Conservation (phyloP, 2,888 invertebrate genomes). For the Lysandra coridon region DNA sequence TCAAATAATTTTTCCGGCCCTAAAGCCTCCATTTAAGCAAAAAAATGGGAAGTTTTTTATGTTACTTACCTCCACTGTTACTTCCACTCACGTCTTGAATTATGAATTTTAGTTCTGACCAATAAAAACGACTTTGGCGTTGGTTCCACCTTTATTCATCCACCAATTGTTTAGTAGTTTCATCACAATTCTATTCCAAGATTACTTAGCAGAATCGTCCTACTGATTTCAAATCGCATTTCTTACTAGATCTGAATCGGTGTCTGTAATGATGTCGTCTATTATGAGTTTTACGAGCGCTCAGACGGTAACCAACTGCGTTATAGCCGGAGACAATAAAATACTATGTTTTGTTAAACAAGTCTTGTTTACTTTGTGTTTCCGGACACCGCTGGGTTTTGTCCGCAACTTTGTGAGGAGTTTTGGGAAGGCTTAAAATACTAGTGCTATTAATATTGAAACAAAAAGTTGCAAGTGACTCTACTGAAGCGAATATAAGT, state of each 20-base stretch:
- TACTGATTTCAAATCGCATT: neutral
- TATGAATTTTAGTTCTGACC: neutral
- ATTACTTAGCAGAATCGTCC: neutral
- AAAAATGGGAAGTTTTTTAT: too few species aligned
- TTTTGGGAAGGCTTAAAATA: neutral
- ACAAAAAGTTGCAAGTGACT: neutral
- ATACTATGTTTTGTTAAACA: constrained; percentile 38
- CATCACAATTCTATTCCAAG: neutral
- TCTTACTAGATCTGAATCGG: constrained; percentile 4
- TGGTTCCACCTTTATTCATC: too few species aligned
- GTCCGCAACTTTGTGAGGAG: constrained; percentile 13
- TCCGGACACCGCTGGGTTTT: constrained; percentile 51
- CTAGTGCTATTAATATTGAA: neutral
- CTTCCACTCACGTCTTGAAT: too few species aligned
- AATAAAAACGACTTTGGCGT: neutral
- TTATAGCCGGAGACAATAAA: constrained; percentile 67
- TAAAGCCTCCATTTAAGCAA: too few species aligned
- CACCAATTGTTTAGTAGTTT: too few species aligned
- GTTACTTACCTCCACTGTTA: too few species aligned
- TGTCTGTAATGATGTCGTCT: constrained; percentile 43
- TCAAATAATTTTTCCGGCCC: too few species aligned
- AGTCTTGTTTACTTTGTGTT: constrained; percentile 67
- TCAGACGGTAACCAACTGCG: constrained; percentile 64
- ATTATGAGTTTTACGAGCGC: constrained; percentile 68
- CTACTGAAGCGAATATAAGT: too few species aligned